Conservation (phyloP, 2,113 vertebrate species). For the Gasterosteus aculeatus region DNA sequence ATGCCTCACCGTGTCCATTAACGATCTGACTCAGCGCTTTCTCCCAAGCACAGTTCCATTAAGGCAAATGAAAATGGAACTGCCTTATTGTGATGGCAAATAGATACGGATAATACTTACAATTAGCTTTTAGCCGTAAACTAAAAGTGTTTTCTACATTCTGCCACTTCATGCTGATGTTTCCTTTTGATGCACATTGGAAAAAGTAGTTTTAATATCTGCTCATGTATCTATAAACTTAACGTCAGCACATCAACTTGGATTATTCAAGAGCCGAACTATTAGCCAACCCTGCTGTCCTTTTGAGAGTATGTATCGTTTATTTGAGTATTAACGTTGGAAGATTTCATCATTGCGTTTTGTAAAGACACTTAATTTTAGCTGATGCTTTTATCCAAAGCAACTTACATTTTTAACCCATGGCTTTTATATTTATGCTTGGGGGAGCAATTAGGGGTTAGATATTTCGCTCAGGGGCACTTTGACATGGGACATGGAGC, state of each 20-base stretch:
- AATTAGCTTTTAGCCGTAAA: constrained; percentile 11
- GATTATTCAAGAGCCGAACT: background rate
- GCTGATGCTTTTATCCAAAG: too few relatives aligned
- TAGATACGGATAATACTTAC: constrained; percentile 15
- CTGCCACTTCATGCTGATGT: background rate
- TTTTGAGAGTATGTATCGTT: background rate
- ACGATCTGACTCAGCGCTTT: background rate
- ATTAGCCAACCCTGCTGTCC: constrained; percentile 4
- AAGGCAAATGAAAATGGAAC: constrained; percentile 2
- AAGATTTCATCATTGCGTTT: background rate
- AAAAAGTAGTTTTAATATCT: constrained; percentile 11
- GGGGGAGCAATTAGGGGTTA: too few relatives aligned
- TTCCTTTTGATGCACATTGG: background rate
- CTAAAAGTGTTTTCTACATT: background rate
- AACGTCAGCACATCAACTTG: background rate
- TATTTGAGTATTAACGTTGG: background rate
- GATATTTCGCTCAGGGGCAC: too few relatives aligned
- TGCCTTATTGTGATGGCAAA: constrained; percentile 17
- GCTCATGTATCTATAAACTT: background rate
- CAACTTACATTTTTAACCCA: too few relatives aligned
- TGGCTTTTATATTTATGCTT: too few relatives aligned
- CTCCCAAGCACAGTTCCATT: background rate
- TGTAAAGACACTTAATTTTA: too few relatives aligned
- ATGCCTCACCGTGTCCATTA: background rate
- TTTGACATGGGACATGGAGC: too few relatives aligned